phyloP scores from a whole-genome alignment of 1,140 invertebrate genomes.

The Zophobas morio region DNA sequence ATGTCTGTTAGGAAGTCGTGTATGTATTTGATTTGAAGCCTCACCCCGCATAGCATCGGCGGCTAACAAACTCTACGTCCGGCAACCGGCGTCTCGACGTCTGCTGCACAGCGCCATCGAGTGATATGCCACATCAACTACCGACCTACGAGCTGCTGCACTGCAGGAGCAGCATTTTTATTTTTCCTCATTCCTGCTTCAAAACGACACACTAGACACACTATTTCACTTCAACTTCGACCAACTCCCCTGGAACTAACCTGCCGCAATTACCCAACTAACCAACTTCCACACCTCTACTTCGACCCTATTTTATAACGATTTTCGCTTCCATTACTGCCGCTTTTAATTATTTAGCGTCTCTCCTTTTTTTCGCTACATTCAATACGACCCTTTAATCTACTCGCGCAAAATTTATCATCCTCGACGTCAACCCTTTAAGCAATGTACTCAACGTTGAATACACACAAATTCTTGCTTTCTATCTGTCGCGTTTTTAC shows the following conservation, averaged over 20 bases:
- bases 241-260: slow-evolving; percentile 18
- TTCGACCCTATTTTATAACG: slow-evolving; percentile 35
- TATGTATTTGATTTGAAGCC: slow-evolving; percentile 44
- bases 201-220: neutral
- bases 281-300: slow-evolving; percentile 1
- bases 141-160: slow-evolving; percentile 27
- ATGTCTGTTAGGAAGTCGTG: slow-evolving; percentile 39
- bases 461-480: too few species aligned
- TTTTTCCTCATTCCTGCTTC: slow-evolving; percentile 23
- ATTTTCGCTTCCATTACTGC: slow-evolving; percentile 13
- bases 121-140: slow-evolving; percentile 26
- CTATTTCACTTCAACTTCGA: slow-evolving; percentile 2
- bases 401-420: slow-evolving; percentile 7
- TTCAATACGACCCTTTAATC: slow-evolving; percentile 22
- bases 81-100: slow-evolving; percentile 47
- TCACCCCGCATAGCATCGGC: slow-evolving; percentile 49
- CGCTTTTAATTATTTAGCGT: slow-evolving; percentile 15
- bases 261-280: slow-evolving; percentile 19
- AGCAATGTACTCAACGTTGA: neutral
- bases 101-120: slow-evolving; percentile 46
- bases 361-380: slow-evolving; percentile 21
- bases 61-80: slow-evolving; percentile 46
- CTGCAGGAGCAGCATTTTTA: slow-evolving; percentile 24
- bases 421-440: neutral
- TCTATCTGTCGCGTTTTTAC: too few species aligned